Base-by-base conservation (phyloP, 2,797 vertebrate genomes). In the Sarcoramphus papa region DNA sequence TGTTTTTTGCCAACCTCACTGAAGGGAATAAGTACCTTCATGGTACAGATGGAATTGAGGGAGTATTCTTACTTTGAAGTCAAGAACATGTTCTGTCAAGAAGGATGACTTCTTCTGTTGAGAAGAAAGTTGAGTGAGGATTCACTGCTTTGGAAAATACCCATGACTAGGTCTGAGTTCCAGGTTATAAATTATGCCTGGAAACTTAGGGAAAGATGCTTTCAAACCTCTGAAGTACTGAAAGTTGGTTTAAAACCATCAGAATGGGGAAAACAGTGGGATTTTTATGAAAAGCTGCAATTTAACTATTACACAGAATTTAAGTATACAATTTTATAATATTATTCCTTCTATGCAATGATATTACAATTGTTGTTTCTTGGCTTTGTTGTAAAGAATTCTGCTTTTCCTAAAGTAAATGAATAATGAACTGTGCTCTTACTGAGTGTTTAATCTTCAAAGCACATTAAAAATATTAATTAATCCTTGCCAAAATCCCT, bases 381-480 rank as follows among this genome's bases (percentile, higher is more conserved):
- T 30, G 6, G 3, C 19, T 81, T 92, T 93, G 4, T 77, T 85
- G 30, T 63, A 41, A 74, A 60, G 22, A 88, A 47, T 33, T 88
- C 16, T 56, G 4, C 7, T 88, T 88, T 92, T 90, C 9, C 33
- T 79, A 65, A 81, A 81, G 37, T 56, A 43, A 77, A 65, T 87
- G 6, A 92, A 59, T 47, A 83, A 30, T 31, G 19, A 75, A 10
- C 21, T 81, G 15, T 57, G 9, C 27, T 87, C 7, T 85, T 70
- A 60, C 23, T 86, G 31, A 76, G 31, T 65, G 19, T 51, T 94
- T 86, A 72, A 57, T 81, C 68, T 73, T 75, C 41, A 88, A 88
- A 95, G 43, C 57, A 56, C 33, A 65, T 86, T 81, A 75, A 92
- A 81, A 96, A 69, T 84, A 92, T 81, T 96, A 81, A 83, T 86